Evolutionary conservation across 2,113 vertebrate genomes (phyloP), one percentile per base, ranked within the genome.

Genomic region (Mormyrus lacerda): DNA sequence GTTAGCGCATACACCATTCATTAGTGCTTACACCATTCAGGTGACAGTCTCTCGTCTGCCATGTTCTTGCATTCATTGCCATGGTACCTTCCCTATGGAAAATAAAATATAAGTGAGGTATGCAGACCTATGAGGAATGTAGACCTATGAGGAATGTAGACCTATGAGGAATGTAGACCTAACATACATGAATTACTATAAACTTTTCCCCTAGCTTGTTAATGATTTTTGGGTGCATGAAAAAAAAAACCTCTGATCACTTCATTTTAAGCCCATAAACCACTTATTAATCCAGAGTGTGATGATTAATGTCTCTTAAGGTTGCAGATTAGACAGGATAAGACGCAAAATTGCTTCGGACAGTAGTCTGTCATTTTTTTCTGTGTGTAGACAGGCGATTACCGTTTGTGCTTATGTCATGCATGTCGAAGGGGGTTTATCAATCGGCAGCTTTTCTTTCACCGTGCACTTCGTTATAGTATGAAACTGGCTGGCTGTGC

Each of bases 241-340:
- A 89, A 87, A 95, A 94, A 95, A 96, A 93, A 94, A 95, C 91
- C 92, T 93, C 94, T 96, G 95, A 95, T 95, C 92, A 91, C 93
- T 94, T 95, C 94, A 92, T 94, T 96, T 96, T 97, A 97, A 98
- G 97, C 97, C 95, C 94, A 92, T 98, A 96, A 98, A 97, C 95
- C 93, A 94, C 97, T 98, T 97, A 96, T 92, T 94, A 94, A 93
- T 94, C 93, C 93, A 92, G 93, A 96, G 96, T 96, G 95, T 97
- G 97, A 97, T 96, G 94, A 96, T 95, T 97, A 97, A 97, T 96
- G 92, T 96, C 96, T 95, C 96, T 96, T 95, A 95, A 95, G 94
- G 93, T 95, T 95, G 95, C 95, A 96, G 96, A 96, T 97, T 94
- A 96, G 96, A 91, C 92, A 93, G 94, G 96, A 96, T 97, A 95